phyloP scores from a whole-genome alignment of 2,888 invertebrate species.

The Callinectes sapidus region DNA sequence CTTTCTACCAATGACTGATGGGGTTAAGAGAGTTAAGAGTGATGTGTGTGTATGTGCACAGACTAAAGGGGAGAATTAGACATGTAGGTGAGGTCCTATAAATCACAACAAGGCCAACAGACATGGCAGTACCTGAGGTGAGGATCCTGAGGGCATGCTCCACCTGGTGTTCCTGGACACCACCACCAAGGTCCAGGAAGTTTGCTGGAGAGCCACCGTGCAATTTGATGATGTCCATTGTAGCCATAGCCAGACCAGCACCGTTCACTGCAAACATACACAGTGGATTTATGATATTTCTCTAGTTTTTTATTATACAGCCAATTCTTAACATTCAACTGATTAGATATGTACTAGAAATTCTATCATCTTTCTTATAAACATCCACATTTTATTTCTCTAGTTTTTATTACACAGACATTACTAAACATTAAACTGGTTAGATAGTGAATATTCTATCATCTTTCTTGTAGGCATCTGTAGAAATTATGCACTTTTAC shows the following conservation, averaged over 20 bases:
- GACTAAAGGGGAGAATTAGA: too few relatives aligned
- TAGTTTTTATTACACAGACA: too few relatives aligned
- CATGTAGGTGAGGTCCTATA: too few relatives aligned
- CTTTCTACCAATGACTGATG: neutral
- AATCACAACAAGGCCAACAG: too few relatives aligned
- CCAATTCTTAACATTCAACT: too few relatives aligned
- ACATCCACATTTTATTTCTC: neutral
- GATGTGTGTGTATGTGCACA: too few relatives aligned
- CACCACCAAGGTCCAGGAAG: slow-evolving; percentile 98
- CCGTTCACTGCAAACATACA: slow-evolving; percentile 88
- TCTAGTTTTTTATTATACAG: neutral
- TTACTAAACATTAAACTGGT: too few relatives aligned
- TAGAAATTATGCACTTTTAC: neutral
- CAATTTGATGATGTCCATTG: slow-evolving; percentile 98
- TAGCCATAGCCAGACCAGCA: slow-evolving; percentile 99
- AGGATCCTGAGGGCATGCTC: slow-evolving; percentile 92
- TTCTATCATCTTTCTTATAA: neutral
- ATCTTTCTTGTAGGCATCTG: neutral
- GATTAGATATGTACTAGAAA: neutral
- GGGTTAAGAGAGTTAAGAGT: neutral
- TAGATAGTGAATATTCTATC: neutral
- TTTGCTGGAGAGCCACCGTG: slow-evolving; percentile 98
- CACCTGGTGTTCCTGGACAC: slow-evolving; percentile 95
- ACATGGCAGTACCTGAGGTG: slow-evolving; percentile 79
- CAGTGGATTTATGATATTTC: neutral